Conservation (phyloP, 2,797 vertebrate genomes). For the Hoplostethus mediterraneus region DNA sequence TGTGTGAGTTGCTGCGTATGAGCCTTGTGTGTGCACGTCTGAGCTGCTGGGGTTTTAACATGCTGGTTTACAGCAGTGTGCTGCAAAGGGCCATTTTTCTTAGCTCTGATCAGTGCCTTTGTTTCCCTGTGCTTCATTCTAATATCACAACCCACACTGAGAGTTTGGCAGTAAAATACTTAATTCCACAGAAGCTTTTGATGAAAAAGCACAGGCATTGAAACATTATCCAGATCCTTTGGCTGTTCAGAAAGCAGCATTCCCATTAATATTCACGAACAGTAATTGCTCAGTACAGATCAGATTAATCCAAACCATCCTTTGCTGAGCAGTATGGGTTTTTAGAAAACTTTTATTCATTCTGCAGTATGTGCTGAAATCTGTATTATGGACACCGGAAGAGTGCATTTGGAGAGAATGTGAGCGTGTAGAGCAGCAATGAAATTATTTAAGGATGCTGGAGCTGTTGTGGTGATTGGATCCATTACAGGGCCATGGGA, state of each 20-base stretch:
- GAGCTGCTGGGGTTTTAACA: slow-evolving; percentile 4
- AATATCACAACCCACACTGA: neutral
- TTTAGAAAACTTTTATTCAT: slow-evolving; percentile 7
- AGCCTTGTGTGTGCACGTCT: slow-evolving; percentile 24
- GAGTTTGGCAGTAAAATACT: slow-evolving; percentile 14
- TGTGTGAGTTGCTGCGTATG: neutral
- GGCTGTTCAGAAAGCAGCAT: neutral
- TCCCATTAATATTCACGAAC: neutral
- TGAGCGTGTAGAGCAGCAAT: slow-evolving; percentile 20
- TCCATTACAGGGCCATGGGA: slow-evolving; percentile 76
- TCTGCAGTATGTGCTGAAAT: neutral
- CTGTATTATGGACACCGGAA: neutral
- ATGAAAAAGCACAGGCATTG: neutral
- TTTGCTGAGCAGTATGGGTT: slow-evolving; percentile 1
- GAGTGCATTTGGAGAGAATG: neutral
- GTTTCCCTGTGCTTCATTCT: slow-evolving; percentile 11
- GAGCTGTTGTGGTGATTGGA: slow-evolving; percentile 65
- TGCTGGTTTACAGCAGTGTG: slow-evolving; percentile 27
- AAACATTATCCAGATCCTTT: neutral
- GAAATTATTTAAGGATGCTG: slow-evolving; percentile 51
- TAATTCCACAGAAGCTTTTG: neutral
- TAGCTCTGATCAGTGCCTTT: slow-evolving; percentile 25
- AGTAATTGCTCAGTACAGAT: slow-evolving; percentile 5
- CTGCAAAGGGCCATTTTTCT: slow-evolving; percentile 39
- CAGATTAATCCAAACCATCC: neutral